Evolutionary conservation across 1,140 invertebrate genomes (phyloP).

Genomic region (Philotrypesis tridentata): DNA sequence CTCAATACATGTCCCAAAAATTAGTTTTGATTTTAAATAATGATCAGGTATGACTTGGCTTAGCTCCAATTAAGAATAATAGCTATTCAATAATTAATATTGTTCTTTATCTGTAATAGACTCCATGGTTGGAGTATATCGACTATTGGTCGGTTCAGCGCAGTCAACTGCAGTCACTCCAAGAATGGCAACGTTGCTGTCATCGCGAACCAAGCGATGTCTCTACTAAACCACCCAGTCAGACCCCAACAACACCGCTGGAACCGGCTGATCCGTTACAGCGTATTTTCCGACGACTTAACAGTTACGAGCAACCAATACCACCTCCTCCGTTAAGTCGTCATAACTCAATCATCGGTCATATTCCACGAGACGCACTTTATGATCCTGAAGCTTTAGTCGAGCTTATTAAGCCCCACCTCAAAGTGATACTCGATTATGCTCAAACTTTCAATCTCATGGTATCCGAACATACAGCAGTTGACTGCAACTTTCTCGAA

Average conservation of each 20-base stretch:
- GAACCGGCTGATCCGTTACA: slow-evolving; percentile 70
- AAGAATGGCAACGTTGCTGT: slow-evolving; percentile 70
- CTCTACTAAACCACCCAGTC: slow-evolving; percentile 35
- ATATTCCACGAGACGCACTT: slow-evolving; percentile 62
- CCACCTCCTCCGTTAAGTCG: slow-evolving; percentile 70
- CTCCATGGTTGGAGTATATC: slow-evolving; percentile 82
- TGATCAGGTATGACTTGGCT: slow-evolving; percentile 66
- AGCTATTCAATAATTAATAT: not conserved
- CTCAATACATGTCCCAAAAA: slow-evolving; percentile 80
- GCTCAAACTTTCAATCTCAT: slow-evolving; percentile 75
- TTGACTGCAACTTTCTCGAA: slow-evolving; percentile 81
- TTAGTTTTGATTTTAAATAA: slow-evolving; percentile 74
- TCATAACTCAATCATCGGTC: slow-evolving; percentile 53
- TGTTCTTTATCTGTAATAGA: slow-evolving; percentile 47
- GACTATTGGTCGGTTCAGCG: slow-evolving; percentile 76
- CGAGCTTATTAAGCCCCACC: slow-evolving; percentile 71
- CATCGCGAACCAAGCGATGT: slow-evolving; percentile 47
- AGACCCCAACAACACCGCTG: slow-evolving; percentile 52
- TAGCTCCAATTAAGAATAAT: not conserved
- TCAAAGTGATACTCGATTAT: slow-evolving; percentile 76
- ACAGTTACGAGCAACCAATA: slow-evolving; percentile 78
- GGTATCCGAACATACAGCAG: slow-evolving; percentile 78
- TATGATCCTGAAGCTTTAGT: slow-evolving; percentile 63
- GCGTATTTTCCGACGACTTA: slow-evolving; percentile 76
- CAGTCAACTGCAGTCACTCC: slow-evolving; percentile 71